Base-by-base conservation (phyloP, 1,140 invertebrate species). In the Macrotrachela quadricornifera region DNA sequence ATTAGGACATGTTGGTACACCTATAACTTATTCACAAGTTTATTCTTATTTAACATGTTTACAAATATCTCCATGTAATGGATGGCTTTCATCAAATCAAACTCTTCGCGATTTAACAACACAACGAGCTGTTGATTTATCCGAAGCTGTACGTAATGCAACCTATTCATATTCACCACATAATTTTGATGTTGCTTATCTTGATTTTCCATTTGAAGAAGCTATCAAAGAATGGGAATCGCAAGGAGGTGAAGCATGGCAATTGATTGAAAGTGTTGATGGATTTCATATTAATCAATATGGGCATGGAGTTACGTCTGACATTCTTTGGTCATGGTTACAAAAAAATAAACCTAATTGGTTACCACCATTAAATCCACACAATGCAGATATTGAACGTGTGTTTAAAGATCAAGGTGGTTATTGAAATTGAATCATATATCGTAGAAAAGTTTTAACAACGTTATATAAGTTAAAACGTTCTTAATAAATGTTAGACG, bases 11-110 rank as follows among this genome's bases (percentile, higher is more conserved):
- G 48, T 65, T 13, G 57, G 66, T 36, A 61, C 64, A 42, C 68
- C 71, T 60, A 62, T 75, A 47, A 68, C 61, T 15, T 74, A 73
- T 52, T 55, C 63, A 38, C 59, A 72, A 51, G 58, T 73, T 17
- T 75, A 74, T 56, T 59, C 64, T 13, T 75, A 67, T 61, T 67
- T 73, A 46, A 68, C 65, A 42, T 75, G 73, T 54, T 62, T 74
- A 59, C 59, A 72, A 59, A 71, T 74, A 21, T 9, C 8, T 46
- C 8, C 8, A n/a, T n/a, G n/a, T n/a, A n/a, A n/a, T n/a, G n/a
- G n/a, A n/a, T 74, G 72, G 72, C 64, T 74, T 67, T 73, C 65
- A n/a, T n/a, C n/a, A n/a, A n/a, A n/a, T n/a, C n/a, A 41, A 36
- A 53, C 51, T n/a, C 16, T 53, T 1, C 41, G 51, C 46, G 18